Evolutionary conservation across 2,888 invertebrate species (phyloP), one percentile per base, ranked within the genome.

Genomic region (Dicycla oo): DNA sequence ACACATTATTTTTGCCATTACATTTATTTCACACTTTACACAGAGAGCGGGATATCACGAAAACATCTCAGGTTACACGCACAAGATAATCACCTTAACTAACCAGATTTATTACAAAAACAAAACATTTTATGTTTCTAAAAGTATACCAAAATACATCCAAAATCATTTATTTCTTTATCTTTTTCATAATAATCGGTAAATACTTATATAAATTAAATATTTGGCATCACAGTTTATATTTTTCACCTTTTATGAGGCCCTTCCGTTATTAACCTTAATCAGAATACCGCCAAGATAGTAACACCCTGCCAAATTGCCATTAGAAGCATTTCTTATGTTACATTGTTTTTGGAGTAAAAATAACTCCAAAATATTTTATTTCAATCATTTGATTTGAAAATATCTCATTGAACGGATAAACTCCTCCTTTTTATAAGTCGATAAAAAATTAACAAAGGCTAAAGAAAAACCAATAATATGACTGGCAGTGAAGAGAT

Each of bases 81-180:
- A 61, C 79, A 57, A 60, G 73, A 69, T 80, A 57, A 63, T 69
- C 30, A 63, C 62, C 53, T 49, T 58, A 49, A 26, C 62, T 45
- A 56, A 62, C 68, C 68, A 63, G 40, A 66, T 78, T 81, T 82
- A 60, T 51, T 82, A 72, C 40, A 81, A 77, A 68, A 65, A 34
- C 20, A 60, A 77, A 76, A 75, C 43, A 20, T 62, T 70, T 53
- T 53, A 53, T 56, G 26, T 78, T 69, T 82, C 69, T 58, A 82
- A 80, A 82, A 73, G 66, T 73, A 66, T 54, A 53, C 57, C 20
- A 77, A 80, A 66, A 72, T 82, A 56, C 34, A 66, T 81, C 58
- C 49, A 79, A 81, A 79, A 72, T 40, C 70, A 61, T 53, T 61
- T 58, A 15, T 49, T 68, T 53, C 10, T 60, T 47, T 0, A 20